These are phyloP conservation scores for Epizoanthus stellaris DNA, from an alignment of 92 coral and sea anemone species.

Conservation along the genomic window DNA sequence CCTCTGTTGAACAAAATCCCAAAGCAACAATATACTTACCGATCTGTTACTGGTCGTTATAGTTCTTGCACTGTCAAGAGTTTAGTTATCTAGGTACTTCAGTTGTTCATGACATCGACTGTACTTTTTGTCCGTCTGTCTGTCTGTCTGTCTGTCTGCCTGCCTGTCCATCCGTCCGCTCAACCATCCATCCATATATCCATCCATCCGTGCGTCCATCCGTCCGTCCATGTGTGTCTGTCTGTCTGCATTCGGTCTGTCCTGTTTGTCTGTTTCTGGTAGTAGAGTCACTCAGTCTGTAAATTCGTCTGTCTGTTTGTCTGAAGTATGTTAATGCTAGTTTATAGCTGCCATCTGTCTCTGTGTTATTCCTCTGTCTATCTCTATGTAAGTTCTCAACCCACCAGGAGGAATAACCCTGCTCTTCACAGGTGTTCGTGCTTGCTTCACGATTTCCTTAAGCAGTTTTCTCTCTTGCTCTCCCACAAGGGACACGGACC, in stretches of 20 bases:
- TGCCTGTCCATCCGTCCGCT: not conserved
- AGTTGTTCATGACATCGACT: no score
- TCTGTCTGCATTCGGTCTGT: not conserved
- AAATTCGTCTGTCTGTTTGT: no score
- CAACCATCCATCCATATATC: not conserved
- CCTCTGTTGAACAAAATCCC: slow-evolving; percentile 58
- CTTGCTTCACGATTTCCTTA: slow-evolving; percentile 90
- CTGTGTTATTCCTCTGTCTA: no score
- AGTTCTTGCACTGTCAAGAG: no score
- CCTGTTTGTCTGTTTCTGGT: not conserved
- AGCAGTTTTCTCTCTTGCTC: slow-evolving; percentile 89
- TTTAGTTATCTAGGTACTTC: no score
- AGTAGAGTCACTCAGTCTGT: no score
- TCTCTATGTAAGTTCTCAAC: not conserved
- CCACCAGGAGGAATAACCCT: slow-evolving; percentile 84
- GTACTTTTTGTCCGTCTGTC: not conserved
- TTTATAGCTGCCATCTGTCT: no score
- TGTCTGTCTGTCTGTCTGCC: not conserved
- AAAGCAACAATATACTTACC: not conserved
- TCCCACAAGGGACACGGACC: slow-evolving; percentile 94
- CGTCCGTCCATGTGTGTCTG: not conserved
- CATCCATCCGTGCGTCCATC: not conserved
- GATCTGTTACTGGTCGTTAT: no score
- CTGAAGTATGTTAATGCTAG: no score
- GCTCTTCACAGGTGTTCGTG: slow-evolving; percentile 90